Evolutionary conservation across 2,797 vertebrate species (phyloP), one percentile per base, ranked within the genome.

Genomic region (Cyprinodon diabolis): DNA sequence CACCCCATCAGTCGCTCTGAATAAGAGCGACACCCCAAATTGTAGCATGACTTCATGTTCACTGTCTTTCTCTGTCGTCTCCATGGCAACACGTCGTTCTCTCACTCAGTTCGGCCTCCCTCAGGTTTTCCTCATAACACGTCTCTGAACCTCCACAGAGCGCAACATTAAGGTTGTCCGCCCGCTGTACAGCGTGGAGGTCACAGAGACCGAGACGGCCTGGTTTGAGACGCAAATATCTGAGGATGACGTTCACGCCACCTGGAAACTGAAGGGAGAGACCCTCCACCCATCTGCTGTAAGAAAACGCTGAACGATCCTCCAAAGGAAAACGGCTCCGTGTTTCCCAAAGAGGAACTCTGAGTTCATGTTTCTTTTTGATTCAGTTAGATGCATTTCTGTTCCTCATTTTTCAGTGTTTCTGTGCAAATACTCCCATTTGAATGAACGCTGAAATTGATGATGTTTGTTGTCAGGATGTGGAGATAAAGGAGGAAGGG

Each of bases 201-300:
- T 99, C 81, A 96, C 95, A 25, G 98, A 99, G 92, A 98, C 95
- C 0, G 97, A 98, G 90, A 95, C 93, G 0, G 98, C 98, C 71
- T 96, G 89, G 77, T 99, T 99, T 93, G 98, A 99, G 90, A 97
- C 95, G 0, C 97, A 99, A 92, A 97, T 99, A 76, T 98, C 98
- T 7, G 98, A 96, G 81, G 96, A 96, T 4, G 97, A 98, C 76
- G 90, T 99, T 45, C 97, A 99, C 47, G 96, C 94, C 58, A 93
- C 89, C 80, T 99, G 98, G 98, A 99, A 97, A 78, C 94, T 99
- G 76, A 98, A 98, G 90, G 98, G 95, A 88, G 97, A 99, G 40
- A 83, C 94, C 0, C 86, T 99, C 58, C 96, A 96, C 86, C 95
- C 95, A 1, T 96, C 97, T 88, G 86, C 96, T 80, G 98, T 99